Conservation (phyloP, 2,888 invertebrate genomes). For the Seladonia tumulorum region DNA sequence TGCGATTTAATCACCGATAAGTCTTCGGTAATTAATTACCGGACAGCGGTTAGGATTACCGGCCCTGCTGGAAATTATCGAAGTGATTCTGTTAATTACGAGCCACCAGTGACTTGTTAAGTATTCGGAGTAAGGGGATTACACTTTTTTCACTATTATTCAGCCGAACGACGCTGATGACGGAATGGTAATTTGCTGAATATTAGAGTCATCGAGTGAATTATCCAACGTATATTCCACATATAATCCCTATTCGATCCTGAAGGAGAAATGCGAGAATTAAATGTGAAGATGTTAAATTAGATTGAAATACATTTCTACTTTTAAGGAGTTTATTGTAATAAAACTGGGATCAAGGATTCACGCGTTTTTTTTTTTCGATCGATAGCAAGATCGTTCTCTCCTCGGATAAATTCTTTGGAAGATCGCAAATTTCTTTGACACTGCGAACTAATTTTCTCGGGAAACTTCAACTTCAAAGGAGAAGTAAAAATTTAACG, state of each 20-base stretch:
- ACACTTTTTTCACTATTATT: not conserved
- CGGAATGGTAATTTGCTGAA: not conserved
- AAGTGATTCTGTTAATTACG: not conserved
- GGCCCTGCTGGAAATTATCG: not conserved
- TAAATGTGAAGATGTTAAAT: too few relatives aligned
- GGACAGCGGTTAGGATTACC: not conserved
- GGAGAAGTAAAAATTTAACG: not conserved
- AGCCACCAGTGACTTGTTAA: not conserved
- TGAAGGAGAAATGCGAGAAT: too few relatives aligned
- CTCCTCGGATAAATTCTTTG: not conserved
- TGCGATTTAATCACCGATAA: not conserved
- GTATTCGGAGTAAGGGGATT: not conserved
- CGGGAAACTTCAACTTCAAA: not conserved
- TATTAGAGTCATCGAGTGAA: not conserved
- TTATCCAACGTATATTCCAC: not conserved
- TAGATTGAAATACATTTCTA: not conserved
- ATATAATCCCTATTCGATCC: not conserved
- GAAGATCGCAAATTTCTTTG: not conserved
- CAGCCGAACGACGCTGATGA: not conserved
- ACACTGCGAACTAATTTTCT: not conserved
- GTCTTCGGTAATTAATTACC: not conserved
- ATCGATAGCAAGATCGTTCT: not conserved
- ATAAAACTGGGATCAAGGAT: not conserved
- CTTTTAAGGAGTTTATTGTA: not conserved
- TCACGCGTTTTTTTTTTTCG: not conserved